Percentiles rank a stretch among this genome's conserved stretches.
phyloP scores from a whole-genome alignment of 2,797 vertebrate genomes.

The Epinephelus coioides region DNA sequence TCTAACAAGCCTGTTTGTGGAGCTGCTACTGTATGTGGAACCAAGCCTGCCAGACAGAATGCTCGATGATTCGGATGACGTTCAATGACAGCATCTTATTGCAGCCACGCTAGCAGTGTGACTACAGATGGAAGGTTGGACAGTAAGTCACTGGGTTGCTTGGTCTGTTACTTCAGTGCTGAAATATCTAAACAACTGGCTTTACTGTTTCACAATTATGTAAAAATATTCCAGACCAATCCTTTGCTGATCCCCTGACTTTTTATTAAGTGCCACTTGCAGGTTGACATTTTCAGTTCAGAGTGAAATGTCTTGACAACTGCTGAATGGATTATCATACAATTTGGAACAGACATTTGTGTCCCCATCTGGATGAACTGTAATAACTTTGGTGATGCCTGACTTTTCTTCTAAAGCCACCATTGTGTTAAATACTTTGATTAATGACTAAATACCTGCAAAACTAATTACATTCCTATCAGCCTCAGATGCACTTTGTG shows the following conservation, averaged over 20 bases:
- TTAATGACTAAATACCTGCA: neutral
- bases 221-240: neutral
- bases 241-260: neutral
- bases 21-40: neutral
- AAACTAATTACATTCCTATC: neutral
- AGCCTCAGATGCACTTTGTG: too few relatives aligned
- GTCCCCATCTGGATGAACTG: neutral
- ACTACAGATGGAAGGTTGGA: conserved; percentile 3
- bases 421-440: neutral
- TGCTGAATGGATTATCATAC: neutral
- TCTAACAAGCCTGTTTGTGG: conserved; percentile 10
- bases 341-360: neutral
- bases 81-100: conserved; percentile 9
- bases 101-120: neutral
- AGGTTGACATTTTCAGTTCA: neutral
- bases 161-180: neutral
- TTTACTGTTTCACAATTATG: neutral
- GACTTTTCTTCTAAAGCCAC: too few relatives aligned
- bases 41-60: conserved; percentile 1
- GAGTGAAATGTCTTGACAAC: neutral
- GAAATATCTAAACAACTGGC: neutral
- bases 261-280: neutral
- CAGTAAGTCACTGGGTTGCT: neutral
- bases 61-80: neutral
- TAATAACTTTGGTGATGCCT: neutral